phyloP scores from a whole-genome alignment of 2,113 vertebrate genomes.

The Tupaia chinensis region DNA sequence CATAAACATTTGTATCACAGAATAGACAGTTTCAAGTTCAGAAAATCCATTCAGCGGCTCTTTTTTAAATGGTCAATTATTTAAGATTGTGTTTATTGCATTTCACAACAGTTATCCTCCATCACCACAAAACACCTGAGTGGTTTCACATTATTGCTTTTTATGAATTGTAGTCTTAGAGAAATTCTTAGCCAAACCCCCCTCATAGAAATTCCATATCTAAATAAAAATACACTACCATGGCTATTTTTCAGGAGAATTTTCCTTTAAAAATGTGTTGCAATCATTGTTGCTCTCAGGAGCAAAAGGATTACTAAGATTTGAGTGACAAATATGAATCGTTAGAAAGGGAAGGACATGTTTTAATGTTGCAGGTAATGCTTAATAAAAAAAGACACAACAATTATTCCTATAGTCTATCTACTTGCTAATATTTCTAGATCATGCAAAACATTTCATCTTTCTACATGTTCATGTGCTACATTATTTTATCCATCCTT shows the following conservation, averaged over 20 bases:
- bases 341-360: neutral
- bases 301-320: slow-evolving; percentile 12
- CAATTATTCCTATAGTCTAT: neutral
- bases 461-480: neutral
- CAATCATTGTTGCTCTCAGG: neutral
- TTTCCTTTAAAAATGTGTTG: neutral
- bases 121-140: neutral
- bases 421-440: neutral
- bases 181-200: neutral
- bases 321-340: neutral
- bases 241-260: slow-evolving; percentile 23
- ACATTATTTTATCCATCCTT: neutral
- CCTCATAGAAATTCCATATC: neutral
- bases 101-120: slow-evolving; percentile 32
- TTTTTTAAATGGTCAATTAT: slow-evolving; percentile 20
- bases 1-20: neutral
- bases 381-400: neutral
- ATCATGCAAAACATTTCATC: neutral
- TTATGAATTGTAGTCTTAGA: neutral
- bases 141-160: neutral
- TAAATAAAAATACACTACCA: neutral
- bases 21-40: neutral
- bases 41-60: neutral
- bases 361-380: slow-evolving; percentile 12
- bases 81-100: neutral